Percentiles rank a stretch among this genome's conserved stretches.
Evolutionary conservation across 2,888 invertebrate species (phyloP).

Genomic region (Chrysodeixis includens): DNA sequence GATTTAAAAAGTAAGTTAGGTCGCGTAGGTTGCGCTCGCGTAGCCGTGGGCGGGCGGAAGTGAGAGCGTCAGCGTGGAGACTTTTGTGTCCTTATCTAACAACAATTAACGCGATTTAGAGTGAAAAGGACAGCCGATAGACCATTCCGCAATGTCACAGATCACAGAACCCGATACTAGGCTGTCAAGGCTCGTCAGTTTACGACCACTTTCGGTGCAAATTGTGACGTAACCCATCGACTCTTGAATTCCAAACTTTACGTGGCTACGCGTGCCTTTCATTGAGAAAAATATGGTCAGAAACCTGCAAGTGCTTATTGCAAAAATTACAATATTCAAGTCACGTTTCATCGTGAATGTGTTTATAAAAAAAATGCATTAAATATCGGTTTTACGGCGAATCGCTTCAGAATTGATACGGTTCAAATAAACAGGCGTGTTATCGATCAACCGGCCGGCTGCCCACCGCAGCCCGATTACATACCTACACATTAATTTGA

Average conservation of each 20-base stretch:
- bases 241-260: constrained; percentile 70
- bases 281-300: constrained; percentile 76
- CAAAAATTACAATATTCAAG: constrained; percentile 75
- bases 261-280: constrained; percentile 65
- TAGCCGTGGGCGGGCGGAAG: constrained; percentile 87
- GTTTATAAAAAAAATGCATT: constrained; percentile 66
- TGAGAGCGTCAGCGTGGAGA: constrained; percentile 82
- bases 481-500: constrained; percentile 54
- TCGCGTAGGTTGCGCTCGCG: constrained; percentile 81
- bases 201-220: constrained; percentile 85
- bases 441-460: constrained; percentile 63
- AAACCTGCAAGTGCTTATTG: constrained; percentile 69
- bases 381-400: constrained; percentile 68
- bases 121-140: constrained; percentile 71
- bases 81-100: constrained; percentile 81
- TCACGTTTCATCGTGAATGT: constrained; percentile 69
- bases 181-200: constrained; percentile 84
- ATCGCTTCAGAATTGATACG: constrained; percentile 68
- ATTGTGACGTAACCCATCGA: constrained; percentile 78
- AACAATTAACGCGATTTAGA: constrained; percentile 63
- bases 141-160: constrained; percentile 82
- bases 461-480: constrained; percentile 39
- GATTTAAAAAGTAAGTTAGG: constrained; percentile 80
- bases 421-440: constrained; percentile 70
- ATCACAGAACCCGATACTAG: constrained; percentile 74